Conservation (phyloP, 1,140 invertebrate genomes). For the Plodia interpunctella region DNA sequence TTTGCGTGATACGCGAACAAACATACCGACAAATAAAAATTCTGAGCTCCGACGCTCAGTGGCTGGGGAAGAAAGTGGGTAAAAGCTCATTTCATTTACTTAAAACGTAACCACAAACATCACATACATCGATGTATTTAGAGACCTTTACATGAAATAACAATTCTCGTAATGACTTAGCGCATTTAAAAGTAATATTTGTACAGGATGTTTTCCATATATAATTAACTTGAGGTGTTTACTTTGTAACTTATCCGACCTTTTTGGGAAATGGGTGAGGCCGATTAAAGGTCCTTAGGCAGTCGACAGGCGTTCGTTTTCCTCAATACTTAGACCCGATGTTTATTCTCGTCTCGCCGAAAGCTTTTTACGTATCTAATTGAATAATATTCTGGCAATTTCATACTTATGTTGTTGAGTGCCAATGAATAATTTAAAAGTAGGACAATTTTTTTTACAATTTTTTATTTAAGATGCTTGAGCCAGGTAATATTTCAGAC, state of each 20-base stretch:
- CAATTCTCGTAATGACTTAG: not conserved
- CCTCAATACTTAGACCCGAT: conserved; percentile 20
- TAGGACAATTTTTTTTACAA: conserved; percentile 17
- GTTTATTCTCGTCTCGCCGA: conserved; percentile 20
- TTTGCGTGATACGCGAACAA: too few relatives aligned
- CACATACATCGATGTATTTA: too few relatives aligned
- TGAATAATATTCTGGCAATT: conserved; percentile 24
- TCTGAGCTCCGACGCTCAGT: too few relatives aligned
- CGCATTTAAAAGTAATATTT: not conserved
- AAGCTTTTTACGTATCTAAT: conserved; percentile 32
- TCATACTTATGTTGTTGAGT: conserved; percentile 14
- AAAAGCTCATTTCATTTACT: too few relatives aligned
- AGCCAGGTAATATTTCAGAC: too few relatives aligned
- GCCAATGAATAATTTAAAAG: conserved; percentile 35
- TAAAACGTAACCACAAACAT: too few relatives aligned
- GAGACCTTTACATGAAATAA: too few relatives aligned
- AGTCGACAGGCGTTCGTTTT: conserved; percentile 15
- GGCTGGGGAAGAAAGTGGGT: too few relatives aligned
- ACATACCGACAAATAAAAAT: too few relatives aligned
- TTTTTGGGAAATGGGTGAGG: conserved; percentile 2
- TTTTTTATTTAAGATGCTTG: conserved; percentile 11
- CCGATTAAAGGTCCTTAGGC: not conserved
- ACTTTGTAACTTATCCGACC: not conserved
- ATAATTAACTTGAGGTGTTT: conserved; percentile 8
- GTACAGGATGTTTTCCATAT: not conserved